These are phyloP conservation scores for Nomada ruficornis DNA, from an alignment of 2,888 invertebrate genomes.

Conservation along the genomic window DNA sequence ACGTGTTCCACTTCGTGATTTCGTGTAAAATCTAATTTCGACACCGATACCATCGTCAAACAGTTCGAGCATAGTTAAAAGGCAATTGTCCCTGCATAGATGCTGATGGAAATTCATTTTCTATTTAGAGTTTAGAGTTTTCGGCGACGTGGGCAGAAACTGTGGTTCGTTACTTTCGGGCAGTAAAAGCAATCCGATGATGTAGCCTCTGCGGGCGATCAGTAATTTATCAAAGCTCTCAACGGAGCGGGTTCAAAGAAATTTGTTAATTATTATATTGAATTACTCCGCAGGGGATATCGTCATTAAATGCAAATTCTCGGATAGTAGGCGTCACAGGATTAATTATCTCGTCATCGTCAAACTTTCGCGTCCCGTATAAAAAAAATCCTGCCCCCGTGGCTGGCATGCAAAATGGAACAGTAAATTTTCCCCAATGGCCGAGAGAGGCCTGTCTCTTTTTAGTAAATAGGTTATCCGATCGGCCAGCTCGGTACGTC, in stretches of 20 bases:
- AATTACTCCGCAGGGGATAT: constrained; percentile 17
- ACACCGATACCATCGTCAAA: constrained; percentile 30
- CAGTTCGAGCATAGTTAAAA: not conserved
- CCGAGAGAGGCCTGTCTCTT: not conserved
- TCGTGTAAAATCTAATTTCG: constrained; percentile 43
- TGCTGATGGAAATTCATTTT: constrained; percentile 13
- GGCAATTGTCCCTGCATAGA: not conserved
- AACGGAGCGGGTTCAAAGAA: not conserved
- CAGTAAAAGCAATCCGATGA: not conserved
- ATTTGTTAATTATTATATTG: constrained; percentile 8
- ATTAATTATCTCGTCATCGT: constrained; percentile 21
- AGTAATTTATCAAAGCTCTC: constrained; percentile 18
- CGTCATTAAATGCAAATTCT: constrained; percentile 42
- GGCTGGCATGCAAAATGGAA: constrained; percentile 20
- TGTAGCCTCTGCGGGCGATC: not conserved
- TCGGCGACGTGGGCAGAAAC: not conserved
- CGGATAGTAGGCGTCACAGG: constrained; percentile 11
- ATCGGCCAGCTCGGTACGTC: constrained; percentile 56
- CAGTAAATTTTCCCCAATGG: constrained; percentile 1
- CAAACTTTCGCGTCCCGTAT: constrained; percentile 9
- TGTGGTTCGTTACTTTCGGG: not conserved
- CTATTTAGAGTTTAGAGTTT: not conserved
- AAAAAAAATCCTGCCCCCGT: constrained; percentile 5
- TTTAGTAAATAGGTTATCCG: constrained; percentile 58
- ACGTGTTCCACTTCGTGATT: constrained; percentile 46